A percentile compares a stretch with the other conserved stretches of the same genome.
These are phyloP conservation scores for Zophobas atratus DNA, from an alignment of 1,140 invertebrate species.

Conservation along the genomic window DNA sequence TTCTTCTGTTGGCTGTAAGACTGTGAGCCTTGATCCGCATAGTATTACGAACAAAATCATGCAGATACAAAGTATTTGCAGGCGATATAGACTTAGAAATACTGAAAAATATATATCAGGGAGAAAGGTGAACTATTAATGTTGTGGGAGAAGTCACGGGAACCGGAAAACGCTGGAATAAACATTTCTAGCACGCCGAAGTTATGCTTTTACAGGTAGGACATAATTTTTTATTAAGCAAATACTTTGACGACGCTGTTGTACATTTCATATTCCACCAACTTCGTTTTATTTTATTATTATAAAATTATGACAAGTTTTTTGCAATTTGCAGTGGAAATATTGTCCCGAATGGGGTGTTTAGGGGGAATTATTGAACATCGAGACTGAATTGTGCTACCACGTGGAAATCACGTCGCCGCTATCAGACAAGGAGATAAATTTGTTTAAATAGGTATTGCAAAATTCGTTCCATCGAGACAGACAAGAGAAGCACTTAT, in stretches of 20 bases:
- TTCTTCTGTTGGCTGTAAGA: slow-evolving; percentile 44
- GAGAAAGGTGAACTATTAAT: no score
- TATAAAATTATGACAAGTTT: no score
- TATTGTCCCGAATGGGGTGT: no score
- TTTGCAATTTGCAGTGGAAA: no score
- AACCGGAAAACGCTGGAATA: slow-evolving; percentile 81
- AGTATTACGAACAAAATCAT: slow-evolving; percentile 5
- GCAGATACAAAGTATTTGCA: slow-evolving; percentile 83
- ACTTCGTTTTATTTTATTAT: slow-evolving; percentile 72
- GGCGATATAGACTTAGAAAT: slow-evolving; percentile 90
- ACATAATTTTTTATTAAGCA: neutral
- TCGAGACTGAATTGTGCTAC: slow-evolving; percentile 85
- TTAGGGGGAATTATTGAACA: slow-evolving; percentile 52
- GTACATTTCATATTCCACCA: neutral
- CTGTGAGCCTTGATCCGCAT: slow-evolving; percentile 28
- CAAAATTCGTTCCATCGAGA: slow-evolving; percentile 75
- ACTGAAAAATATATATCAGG: slow-evolving; percentile 81
- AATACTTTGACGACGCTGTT: neutral
- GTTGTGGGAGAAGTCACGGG: no score
- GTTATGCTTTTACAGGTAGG: slow-evolving; percentile 89
- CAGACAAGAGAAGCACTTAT: slow-evolving; percentile 61
- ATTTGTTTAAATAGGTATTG: slow-evolving; percentile 81
- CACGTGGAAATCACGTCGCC: slow-evolving; percentile 78
- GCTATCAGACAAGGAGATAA: slow-evolving; percentile 71
- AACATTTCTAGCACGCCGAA: slow-evolving; percentile 92